Evolutionary conservation across 2,888 invertebrate genomes (phyloP).

Genomic region (Eurytoma adleriae): DNA sequence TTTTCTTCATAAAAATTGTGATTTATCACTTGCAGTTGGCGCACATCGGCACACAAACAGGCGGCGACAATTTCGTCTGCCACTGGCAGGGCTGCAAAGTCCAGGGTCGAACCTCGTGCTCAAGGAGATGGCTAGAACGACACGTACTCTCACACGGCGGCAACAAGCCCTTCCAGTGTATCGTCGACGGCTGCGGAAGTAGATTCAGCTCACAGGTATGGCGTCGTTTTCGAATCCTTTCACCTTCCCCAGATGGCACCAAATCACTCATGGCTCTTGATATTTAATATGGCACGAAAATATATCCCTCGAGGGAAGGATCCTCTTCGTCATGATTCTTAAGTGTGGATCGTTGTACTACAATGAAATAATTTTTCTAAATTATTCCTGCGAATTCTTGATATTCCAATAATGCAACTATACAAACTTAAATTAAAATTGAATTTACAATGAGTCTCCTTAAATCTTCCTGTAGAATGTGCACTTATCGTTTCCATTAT

Average conservation of each 20-base stretch:
- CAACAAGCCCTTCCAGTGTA: conserved; percentile 96
- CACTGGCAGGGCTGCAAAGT: conserved; percentile 97
- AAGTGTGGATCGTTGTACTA: too few species aligned
- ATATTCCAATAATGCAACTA: too few species aligned
- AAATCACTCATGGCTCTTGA: conserved; percentile 14
- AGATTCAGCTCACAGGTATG: conserved; percentile 90
- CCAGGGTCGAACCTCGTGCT: conserved; percentile 93
- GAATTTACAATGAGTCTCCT: too few species aligned
- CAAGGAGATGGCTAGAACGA: conserved; percentile 94
- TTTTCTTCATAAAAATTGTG: neutral
- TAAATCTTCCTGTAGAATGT: conserved; percentile 1
- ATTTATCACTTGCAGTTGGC: conserved; percentile 78
- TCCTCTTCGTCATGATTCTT: conserved; percentile 31
- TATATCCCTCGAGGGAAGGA: conserved; percentile 36
- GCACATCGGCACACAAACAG: conserved; percentile 91
- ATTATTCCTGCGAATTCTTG: too few species aligned
- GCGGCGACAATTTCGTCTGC: conserved; percentile 90
- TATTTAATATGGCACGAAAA: conserved; percentile 47
- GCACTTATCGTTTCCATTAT: neutral
- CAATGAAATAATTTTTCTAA: too few species aligned
- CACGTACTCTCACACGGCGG: conserved; percentile 93
- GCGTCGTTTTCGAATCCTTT: conserved; percentile 30
- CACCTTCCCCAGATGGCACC: neutral
- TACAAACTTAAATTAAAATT: too few species aligned
- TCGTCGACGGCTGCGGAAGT: conserved; percentile 94